Percentiles rank a stretch among this genome's conserved stretches.
phyloP scores from a whole-genome alignment of 2,888 invertebrate genomes.

The Eristalinus aeneus region DNA sequence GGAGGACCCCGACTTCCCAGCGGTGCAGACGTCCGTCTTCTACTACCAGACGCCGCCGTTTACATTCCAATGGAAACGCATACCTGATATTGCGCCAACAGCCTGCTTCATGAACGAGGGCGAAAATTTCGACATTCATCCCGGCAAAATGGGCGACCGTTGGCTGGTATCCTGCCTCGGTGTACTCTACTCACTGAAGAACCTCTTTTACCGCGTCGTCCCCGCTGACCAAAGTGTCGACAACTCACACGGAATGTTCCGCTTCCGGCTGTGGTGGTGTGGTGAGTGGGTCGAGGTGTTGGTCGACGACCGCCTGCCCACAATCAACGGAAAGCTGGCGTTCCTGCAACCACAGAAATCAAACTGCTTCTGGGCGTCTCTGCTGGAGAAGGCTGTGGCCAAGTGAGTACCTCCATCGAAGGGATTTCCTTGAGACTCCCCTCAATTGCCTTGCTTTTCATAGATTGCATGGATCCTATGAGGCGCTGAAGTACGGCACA shows the following conservation, averaged over 20 bases:
- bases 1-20: conserved; percentile 96
- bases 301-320: conserved; percentile 94
- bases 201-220: conserved; percentile 94
- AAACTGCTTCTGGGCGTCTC: conserved; percentile 93
- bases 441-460: background rate
- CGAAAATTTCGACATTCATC: conserved; percentile 90
- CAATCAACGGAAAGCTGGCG: conserved; percentile 91
- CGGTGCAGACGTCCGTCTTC: conserved; percentile 93
- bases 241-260: conserved; percentile 88
- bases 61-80: conserved; percentile 94
- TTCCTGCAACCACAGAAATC: conserved; percentile 91
- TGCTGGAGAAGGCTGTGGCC: conserved; percentile 95
- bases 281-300: conserved; percentile 95
- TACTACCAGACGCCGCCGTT: conserved; percentile 97
- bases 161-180: conserved; percentile 95
- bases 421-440: background rate
- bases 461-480: conserved; percentile 95
- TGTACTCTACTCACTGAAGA: conserved; percentile 91
- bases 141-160: conserved; percentile 94
- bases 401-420: conserved; percentile 84
- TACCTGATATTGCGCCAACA: conserved; percentile 85
- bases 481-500: conserved; percentile 95
- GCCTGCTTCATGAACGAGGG: conserved; percentile 82
- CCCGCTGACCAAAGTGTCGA: conserved; percentile 93
- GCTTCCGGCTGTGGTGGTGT: conserved; percentile 96